phyloP scores from a whole-genome alignment of 2,888 invertebrate species.

The Myopa testacea region DNA sequence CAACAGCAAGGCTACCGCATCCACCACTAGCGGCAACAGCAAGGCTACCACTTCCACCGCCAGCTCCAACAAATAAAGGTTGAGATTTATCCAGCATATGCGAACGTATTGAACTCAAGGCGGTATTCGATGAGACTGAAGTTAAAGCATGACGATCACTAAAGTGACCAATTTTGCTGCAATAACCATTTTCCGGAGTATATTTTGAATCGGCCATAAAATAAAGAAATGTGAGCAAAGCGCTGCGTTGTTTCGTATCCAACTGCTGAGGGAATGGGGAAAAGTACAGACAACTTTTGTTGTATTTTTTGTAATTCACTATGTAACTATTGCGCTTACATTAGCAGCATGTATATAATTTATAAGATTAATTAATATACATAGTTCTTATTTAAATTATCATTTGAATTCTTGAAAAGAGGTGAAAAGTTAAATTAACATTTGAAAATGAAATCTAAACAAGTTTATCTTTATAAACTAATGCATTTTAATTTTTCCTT shows the following conservation, averaged over 20 bases:
- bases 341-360: no score
- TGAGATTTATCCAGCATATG: constrained; percentile 48
- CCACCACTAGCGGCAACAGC: no score
- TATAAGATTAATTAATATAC: no score
- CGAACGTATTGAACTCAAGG: constrained; percentile 49
- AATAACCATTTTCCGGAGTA: constrained; percentile 47
- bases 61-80: background rate
- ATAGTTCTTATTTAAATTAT: no score
- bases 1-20: no score
- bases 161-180: constrained; percentile 29
- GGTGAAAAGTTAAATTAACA: background rate
- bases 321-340: no score
- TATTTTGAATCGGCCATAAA: constrained; percentile 57
- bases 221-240: constrained; percentile 71
- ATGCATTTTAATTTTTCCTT: background rate
- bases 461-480: background rate
- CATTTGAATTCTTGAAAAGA: no score
- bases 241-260: constrained; percentile 73
- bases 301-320: no score
- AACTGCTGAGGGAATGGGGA: constrained; percentile 65
- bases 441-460: background rate
- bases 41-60: background rate
- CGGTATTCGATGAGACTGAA: constrained; percentile 45
- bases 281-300: constrained; percentile 28
- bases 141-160: constrained; percentile 39